Conservation (phyloP, 2,797 vertebrate species). For the Xenops minutus region DNA sequence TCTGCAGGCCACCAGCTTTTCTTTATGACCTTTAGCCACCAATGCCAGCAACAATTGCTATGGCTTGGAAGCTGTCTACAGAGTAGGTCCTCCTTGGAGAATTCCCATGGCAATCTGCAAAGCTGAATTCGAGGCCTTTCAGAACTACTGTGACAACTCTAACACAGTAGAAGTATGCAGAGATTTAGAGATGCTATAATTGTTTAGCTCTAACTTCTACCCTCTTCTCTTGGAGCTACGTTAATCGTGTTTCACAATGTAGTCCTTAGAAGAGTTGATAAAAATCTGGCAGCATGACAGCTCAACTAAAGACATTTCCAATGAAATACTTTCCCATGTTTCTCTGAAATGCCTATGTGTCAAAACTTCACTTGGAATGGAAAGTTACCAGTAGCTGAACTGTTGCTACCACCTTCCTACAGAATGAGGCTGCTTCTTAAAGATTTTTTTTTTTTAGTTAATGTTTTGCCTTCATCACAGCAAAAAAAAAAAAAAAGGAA, state of each 20-base stretch:
- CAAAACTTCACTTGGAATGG: background rate
- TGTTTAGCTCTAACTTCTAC: background rate
- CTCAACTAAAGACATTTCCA: background rate
- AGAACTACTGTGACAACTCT: background rate
- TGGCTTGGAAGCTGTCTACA: background rate
- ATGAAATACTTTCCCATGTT: background rate
- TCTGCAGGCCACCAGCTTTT: background rate
- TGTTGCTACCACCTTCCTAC: background rate
- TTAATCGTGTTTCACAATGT: background rate
- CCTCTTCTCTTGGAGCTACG: background rate
- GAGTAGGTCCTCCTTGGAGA: background rate
- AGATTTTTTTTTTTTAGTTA: background rate
- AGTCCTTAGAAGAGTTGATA: background rate
- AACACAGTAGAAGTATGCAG: background rate
- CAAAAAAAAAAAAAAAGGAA: background rate
- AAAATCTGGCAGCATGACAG: background rate
- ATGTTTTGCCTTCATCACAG: background rate
- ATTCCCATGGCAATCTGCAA: background rate
- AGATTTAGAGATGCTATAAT: background rate
- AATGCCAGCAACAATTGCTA: fast-evolving
- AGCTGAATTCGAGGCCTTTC: background rate
- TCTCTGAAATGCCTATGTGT: background rate
- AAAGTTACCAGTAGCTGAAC: background rate
- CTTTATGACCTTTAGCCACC: background rate
- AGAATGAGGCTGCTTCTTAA: background rate